Conservation (phyloP, 2,797 vertebrate genomes). For the Rhyacichthys aspro region DNA sequence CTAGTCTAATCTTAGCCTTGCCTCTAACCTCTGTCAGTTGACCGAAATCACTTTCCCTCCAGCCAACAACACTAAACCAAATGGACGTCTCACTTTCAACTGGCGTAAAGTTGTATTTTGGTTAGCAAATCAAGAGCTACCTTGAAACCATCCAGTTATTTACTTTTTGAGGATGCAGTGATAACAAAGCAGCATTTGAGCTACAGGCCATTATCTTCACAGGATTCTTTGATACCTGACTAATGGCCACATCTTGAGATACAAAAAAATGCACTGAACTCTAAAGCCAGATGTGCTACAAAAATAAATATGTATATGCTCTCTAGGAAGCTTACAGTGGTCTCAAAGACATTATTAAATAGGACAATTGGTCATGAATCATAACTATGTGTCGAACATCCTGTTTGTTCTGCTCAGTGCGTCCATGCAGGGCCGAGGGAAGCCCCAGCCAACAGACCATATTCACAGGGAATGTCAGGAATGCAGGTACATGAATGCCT, state of each 20-base stretch:
- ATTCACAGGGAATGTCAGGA: conserved; percentile 71
- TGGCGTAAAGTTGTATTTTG: conserved; percentile 35
- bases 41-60: conserved; percentile 52
- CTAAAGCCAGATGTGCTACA: conserved; percentile 59
- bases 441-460: conserved; percentile 59
- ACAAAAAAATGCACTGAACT: conserved; percentile 53
- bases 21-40: conserved; percentile 32
- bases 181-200: conserved; percentile 35
- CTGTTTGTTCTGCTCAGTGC: conserved; percentile 70
- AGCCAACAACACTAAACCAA: conserved; percentile 24
- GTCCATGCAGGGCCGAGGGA: conserved; percentile 50
- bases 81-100: conserved; percentile 28
- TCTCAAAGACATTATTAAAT: conserved; percentile 47
- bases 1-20: conserved; percentile 25
- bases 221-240: conserved; percentile 50
- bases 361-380: conserved; percentile 53
- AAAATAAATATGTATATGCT: conserved; percentile 8
- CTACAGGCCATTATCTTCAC: conserved; percentile 48
- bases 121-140: conserved; percentile 38
- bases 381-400: conserved; percentile 62
- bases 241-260: conserved; percentile 37
- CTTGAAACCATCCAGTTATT: conserved; percentile 44
- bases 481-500: conserved; percentile 74
- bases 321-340: no score
- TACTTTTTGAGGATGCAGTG: conserved; percentile 28